Evolutionary conservation across 2,797 vertebrate species (phyloP).

Genomic region (Enteromius fasciolatus): DNA sequence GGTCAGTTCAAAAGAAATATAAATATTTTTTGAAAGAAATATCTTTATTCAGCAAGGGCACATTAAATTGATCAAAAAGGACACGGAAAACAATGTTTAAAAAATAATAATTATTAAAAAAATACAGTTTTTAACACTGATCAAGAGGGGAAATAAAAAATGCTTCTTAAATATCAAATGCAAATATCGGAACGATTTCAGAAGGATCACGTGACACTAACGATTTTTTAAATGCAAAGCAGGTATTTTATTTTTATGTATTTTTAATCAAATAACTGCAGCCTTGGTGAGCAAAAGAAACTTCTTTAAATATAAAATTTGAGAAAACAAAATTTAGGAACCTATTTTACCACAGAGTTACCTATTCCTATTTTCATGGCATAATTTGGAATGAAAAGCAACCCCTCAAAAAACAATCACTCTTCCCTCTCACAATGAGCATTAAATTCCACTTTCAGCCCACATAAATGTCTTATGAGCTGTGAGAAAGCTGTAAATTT

Average conservation of each 20-base stretch:
- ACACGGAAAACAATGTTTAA: background rate
- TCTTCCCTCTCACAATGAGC: background rate
- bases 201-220: background rate
- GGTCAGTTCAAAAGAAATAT: background rate
- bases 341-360: background rate
- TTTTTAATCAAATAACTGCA: background rate
- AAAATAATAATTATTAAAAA: too few species aligned
- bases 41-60: background rate
- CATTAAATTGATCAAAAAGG: background rate
- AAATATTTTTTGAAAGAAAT: background rate
- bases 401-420: background rate
- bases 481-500: constrained; percentile 61
- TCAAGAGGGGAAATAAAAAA: background rate
- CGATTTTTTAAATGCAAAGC: background rate
- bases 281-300: background rate
- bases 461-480: background rate
- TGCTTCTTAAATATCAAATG: background rate
- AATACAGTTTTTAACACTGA: background rate
- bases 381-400: background rate
- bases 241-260: background rate
- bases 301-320: too few species aligned
- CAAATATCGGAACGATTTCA: background rate
- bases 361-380: background rate
- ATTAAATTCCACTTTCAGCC: background rate
- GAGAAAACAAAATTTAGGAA: background rate